Conservation (phyloP, 2,888 invertebrate genomes). For the Augochlorella aurata region DNA sequence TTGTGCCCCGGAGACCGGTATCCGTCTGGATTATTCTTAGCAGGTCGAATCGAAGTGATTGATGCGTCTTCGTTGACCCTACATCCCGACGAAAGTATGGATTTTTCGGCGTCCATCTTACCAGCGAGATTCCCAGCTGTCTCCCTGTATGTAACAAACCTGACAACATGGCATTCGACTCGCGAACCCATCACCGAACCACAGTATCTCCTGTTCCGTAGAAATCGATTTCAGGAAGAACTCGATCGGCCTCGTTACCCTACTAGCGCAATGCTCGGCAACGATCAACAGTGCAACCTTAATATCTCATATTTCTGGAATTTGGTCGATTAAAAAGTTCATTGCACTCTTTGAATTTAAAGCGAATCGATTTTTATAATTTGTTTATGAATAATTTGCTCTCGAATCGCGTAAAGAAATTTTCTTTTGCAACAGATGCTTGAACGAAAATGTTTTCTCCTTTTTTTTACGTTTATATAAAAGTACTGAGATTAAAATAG, state of each 20-base stretch:
- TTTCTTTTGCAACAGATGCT: too few relatives aligned
- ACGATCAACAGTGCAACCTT: too few relatives aligned
- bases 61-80: conserved; percentile 39
- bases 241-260: not conserved
- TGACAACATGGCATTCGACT: conserved; percentile 10
- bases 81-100: conserved; percentile 26
- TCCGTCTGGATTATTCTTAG: conserved; percentile 31
- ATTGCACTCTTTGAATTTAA: too few relatives aligned
- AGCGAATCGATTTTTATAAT: too few relatives aligned
- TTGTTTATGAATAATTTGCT: too few relatives aligned
- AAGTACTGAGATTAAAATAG: too few relatives aligned
- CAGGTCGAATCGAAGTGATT: conserved; percentile 49
- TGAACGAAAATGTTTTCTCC: too few relatives aligned
- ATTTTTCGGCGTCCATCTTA: conserved; percentile 49
- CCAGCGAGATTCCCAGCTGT: not conserved
- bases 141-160: not conserved
- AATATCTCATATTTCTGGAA: too few relatives aligned
- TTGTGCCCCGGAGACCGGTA: not conserved
- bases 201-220: not conserved
- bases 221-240: not conserved
- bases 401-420: too few relatives aligned
- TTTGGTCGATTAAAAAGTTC: too few relatives aligned
- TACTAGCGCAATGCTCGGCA: not conserved
- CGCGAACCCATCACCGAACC: not conserved
- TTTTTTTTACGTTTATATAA: too few relatives aligned